Percentiles rank a stretch among this genome's conserved stretches.
Conservation (phyloP, 2,113 vertebrate species). For the Bucco capensis region DNA sequence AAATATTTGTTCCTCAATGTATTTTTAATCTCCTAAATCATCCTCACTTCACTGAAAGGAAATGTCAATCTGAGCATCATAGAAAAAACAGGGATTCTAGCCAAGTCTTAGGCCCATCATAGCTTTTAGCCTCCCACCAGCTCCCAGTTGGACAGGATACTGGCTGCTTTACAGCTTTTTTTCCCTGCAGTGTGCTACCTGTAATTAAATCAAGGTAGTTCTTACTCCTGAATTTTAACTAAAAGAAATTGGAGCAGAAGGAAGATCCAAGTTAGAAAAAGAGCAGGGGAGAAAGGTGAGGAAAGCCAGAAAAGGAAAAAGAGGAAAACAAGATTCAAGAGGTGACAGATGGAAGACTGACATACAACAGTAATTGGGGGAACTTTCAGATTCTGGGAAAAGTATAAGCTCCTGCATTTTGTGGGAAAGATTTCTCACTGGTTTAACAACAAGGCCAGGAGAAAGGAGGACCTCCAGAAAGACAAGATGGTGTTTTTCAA, state of each 20-base stretch:
- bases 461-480: background rate
- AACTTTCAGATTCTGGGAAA: background rate
- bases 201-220: background rate
- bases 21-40: background rate
- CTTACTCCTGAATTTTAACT: background rate
- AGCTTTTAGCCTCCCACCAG: background rate
- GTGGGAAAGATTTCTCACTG: background rate
- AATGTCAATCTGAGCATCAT: background rate
- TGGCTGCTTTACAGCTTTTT: background rate
- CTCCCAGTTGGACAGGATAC: background rate
- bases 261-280: background rate
- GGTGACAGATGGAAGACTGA: background rate
- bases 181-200: background rate
- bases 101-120: background rate
- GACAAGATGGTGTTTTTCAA: background rate
- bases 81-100: background rate
- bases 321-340: background rate
- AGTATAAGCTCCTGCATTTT: background rate
- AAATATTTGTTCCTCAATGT: background rate
- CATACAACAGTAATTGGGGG: background rate
- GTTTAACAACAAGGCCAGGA: background rate
- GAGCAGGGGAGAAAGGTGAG: background rate
- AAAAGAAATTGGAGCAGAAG: background rate
- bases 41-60: background rate
- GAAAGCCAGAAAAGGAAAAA: background rate